A percentile compares a stretch with the other conserved stretches of the same genome.
Conservation (phyloP, 2,113 vertebrate species). For the Vidua chalybeata region DNA sequence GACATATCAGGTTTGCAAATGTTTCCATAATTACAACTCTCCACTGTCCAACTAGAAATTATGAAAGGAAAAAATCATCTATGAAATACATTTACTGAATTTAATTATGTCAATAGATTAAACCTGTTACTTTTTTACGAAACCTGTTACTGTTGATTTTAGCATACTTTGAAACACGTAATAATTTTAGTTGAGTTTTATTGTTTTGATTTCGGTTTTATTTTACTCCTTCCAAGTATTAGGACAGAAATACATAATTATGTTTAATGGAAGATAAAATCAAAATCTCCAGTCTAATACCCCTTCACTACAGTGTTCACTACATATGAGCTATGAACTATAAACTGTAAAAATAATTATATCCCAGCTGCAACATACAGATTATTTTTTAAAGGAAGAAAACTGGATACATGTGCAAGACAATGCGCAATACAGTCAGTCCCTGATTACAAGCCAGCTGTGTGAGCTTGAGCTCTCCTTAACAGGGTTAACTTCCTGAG, state of each 20-base stretch:
- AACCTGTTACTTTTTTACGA: background rate
- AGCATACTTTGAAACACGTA: background rate
- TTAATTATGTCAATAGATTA: background rate
- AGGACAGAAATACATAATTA: background rate
- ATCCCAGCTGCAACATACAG: background rate
- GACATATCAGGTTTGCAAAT: background rate
- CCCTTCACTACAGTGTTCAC: background rate
- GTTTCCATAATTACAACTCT: background rate
- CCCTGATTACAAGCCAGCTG: slow-evolving; percentile 10
- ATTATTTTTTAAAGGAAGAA: background rate
- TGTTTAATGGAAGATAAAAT: background rate
- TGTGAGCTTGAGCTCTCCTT: background rate
- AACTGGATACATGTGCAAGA: background rate
- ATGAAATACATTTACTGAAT: background rate
- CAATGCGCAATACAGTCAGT: background rate
- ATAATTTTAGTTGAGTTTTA: background rate
- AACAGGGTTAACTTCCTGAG: background rate
- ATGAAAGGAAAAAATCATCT: background rate
- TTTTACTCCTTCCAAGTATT: background rate
- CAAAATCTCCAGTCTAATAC: background rate
- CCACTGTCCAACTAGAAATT: background rate
- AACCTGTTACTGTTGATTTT: background rate
- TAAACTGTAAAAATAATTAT: background rate
- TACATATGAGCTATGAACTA: background rate
- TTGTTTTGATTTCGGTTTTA: background rate